phyloP scores from a whole-genome alignment of 2,888 invertebrate species.

The Hirudinaria manillensis region DNA sequence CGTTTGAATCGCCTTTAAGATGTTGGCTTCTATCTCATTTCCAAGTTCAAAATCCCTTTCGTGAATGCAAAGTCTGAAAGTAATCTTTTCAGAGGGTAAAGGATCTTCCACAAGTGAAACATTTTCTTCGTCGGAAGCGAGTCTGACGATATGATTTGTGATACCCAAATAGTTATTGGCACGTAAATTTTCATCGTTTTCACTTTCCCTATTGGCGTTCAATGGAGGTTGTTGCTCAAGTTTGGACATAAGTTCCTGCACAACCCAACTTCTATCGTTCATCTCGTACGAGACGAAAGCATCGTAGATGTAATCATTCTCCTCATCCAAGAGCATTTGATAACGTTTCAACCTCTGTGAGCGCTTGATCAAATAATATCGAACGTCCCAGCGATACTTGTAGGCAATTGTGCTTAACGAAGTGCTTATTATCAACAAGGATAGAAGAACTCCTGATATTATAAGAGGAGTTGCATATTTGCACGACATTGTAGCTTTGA shows the following conservation, averaged over 20 bases:
- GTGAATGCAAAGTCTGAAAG: constrained; percentile 21
- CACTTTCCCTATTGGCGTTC: too few species aligned
- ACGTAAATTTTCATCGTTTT: too few species aligned
- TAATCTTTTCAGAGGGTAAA: too few species aligned
- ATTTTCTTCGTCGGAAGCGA: too few species aligned
- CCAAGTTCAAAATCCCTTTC: constrained; percentile 27
- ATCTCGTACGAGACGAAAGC: constrained; percentile 25
- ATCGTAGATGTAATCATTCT: not conserved
- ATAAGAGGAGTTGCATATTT: too few species aligned
- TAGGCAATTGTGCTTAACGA: not conserved
- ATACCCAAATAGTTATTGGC: too few species aligned
- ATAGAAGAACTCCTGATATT: not conserved
- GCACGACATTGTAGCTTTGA: too few species aligned
- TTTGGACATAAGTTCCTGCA: constrained; percentile 15
- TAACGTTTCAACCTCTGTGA: not conserved
- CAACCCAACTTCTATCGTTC: constrained; percentile 11
- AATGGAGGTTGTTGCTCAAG: not conserved
- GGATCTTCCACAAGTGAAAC: too few species aligned
- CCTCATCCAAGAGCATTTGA: not conserved
- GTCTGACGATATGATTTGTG: too few species aligned
- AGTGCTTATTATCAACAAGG: not conserved
- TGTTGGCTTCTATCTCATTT: constrained; percentile 20
- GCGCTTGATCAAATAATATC: not conserved
- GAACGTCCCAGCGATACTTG: constrained; percentile 26
- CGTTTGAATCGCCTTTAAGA: constrained; percentile 11